phyloP scores from a whole-genome alignment of 2,888 invertebrate species.

The Atethmia centrago region DNA sequence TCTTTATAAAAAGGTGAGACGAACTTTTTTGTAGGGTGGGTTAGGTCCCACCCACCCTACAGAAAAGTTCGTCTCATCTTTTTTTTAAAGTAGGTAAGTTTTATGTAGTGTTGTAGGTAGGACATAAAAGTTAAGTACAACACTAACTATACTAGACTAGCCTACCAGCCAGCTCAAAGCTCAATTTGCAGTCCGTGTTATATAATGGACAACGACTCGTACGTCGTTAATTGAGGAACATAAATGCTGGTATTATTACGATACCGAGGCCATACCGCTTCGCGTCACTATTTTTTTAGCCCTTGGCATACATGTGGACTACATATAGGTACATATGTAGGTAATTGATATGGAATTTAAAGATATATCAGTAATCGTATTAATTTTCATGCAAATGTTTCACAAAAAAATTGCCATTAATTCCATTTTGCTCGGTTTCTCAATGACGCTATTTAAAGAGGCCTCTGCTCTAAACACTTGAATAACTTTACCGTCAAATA shows the following conservation, averaged over 20 bases:
- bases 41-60: too few species aligned
- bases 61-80: too few species aligned
- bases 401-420: constrained; percentile 37
- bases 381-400: constrained; percentile 41
- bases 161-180: constrained; percentile 27
- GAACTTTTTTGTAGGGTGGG: neutral
- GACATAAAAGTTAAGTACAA: neutral
- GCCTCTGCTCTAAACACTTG: too few species aligned
- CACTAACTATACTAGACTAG: constrained; percentile 1
- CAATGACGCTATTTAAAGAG: neutral
- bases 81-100: too few species aligned
- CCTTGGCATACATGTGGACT: constrained; percentile 60
- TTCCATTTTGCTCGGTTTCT: constrained; percentile 16
- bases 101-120: too few species aligned
- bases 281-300: constrained; percentile 49
- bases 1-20: neutral
- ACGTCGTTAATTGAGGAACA: constrained; percentile 53
- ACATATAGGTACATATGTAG: constrained; percentile 32
- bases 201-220: constrained; percentile 32
- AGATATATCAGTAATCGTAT: constrained; percentile 30
- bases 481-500: constrained; percentile 4
- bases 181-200: constrained; percentile 35
- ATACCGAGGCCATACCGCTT: constrained; percentile 57
- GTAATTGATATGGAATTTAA: constrained; percentile 42
- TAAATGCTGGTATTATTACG: constrained; percentile 69